Evolutionary conservation across 2,797 vertebrate species (phyloP), one percentile per base, ranked within the genome.

Genomic region (Onychomys torridus): DNA sequence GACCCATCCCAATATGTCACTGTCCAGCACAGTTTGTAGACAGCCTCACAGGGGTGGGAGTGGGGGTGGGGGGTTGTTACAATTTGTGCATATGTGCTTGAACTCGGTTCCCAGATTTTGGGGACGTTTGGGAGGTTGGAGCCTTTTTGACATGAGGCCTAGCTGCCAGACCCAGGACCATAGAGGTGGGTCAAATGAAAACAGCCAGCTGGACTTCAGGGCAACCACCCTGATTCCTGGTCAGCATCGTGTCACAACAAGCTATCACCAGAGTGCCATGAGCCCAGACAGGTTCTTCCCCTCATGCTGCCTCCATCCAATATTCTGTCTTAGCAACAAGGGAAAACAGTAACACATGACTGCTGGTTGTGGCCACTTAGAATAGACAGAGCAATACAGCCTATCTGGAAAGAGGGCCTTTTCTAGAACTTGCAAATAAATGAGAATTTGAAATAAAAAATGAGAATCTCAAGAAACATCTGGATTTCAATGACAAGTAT

Each of bases 1-100:
- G 21, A 21, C 34, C 14, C 5, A 25, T 27, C 37, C 29, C n/a
- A 12, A 11, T 14, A 4, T 0, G 0, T 2, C 37, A 40, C 23
- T 3, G 32, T 13, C 52, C 29, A n/a, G 55, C 37, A 40, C 21
- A 59, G 12, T 4, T 6, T 5, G 3, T 1, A 10, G 8, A 34
- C n/a, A n/a, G 34, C 13, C 37, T 59, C 23, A 2, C 2, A 4
- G 21, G 34, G 9, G 27, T 2, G 49, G 49, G 49, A n/a, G n/a
- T n/a, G n/a, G 7, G 49, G 49, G 49, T 12, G 49, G 11, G 49
- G n/a, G n/a, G n/a, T 6, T 16, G 49, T 7, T 43, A 73, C 11
- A 32, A 43, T 75, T 75, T 19, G 27, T 75, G 11, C 55, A 23
- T 16, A 23, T 34, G 37, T 76, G 17, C 10, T 61, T 89, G 40